Base-by-base conservation (phyloP, 2,888 invertebrate species). In the Unio pictorum region DNA sequence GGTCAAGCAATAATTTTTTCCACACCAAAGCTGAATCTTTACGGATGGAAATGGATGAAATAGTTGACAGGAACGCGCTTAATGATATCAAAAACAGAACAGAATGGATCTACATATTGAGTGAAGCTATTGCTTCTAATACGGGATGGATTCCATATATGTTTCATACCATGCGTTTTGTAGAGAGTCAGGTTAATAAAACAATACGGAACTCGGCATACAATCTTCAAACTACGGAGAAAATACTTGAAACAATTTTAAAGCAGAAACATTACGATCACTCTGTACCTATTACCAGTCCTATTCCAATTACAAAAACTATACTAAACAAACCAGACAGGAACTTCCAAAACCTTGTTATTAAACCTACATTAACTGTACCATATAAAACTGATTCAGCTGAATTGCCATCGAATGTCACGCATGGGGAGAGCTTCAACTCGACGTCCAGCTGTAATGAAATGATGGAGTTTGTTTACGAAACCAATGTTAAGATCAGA, bases 81-180 rank as follows among this genome's bases (percentile, higher is more conserved):
- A 68, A 73, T 28, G 78, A 74, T 55, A 72, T 85, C 11, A 72
- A 75, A 8, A 86, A 86, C 64, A 78, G 68, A 57, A 84, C 85
- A 8, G 79, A 81, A 28, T 73, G 71, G 59, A 82, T 82, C 18
- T 81, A 82, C 61, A 78, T 78, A 55, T 69, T 86, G 26, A 73
- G 79, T 0, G 85, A 86, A 64, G 81, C 83, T 7, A 77, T 84
- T 5, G 82, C 84, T 0, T 82, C 84, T 8, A 83, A 83, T 66
- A 85, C 86, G 0, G 82, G 84, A 3, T 86, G 86, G 86, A 83
- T 86, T 59, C 86, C 86, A 1, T 81, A 81, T 61, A 77, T 86
- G 18, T 84, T 81, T 60, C 81, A 81, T 60, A 83, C 78, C 60
- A 71, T 85, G 61, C 75, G 81, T 34, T 81, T 80, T 69, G 77